Evolutionary conservation across 2,888 invertebrate genomes (phyloP).

Genomic region (Congeria kusceri): DNA sequence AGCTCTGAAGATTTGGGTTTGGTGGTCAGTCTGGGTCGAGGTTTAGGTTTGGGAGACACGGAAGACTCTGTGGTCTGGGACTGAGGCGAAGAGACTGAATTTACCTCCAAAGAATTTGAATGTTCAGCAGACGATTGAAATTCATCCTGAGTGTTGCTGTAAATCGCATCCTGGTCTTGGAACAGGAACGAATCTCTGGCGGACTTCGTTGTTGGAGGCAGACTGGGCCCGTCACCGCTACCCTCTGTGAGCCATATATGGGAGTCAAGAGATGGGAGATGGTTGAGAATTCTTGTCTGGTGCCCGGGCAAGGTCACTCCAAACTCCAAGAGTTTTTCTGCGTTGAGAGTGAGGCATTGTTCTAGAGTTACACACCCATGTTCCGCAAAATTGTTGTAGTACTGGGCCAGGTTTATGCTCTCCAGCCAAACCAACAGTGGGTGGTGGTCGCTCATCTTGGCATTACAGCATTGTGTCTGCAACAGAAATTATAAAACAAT

Average conservation of each 20-base stretch:
- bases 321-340: conserved; percentile 25
- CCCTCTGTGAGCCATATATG: conserved; percentile 23
- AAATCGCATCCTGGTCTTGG: conserved; percentile 6
- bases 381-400: conserved; percentile 29
- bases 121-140: no score
- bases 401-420: conserved; percentile 49
- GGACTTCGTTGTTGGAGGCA: conserved; percentile 34
- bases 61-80: neutral
- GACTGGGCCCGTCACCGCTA: conserved; percentile 9
- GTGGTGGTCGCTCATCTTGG: conserved; percentile 29
- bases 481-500: no score
- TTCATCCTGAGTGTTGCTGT: neutral
- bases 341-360: conserved; percentile 38
- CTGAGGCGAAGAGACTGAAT: no score
- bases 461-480: no score
- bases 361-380: conserved; percentile 30
- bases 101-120: no score
- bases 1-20: neutral
- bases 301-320: conserved; percentile 40
- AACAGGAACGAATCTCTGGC: conserved; percentile 27
- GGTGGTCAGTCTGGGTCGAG: neutral
- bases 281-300: conserved; percentile 43
- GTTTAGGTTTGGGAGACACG: conserved; percentile 27
- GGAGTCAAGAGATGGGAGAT: conserved; percentile 34
- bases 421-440: conserved; percentile 52